Base-by-base conservation (phyloP, 2,888 invertebrate genomes). In the Xiphydria camelus region DNA sequence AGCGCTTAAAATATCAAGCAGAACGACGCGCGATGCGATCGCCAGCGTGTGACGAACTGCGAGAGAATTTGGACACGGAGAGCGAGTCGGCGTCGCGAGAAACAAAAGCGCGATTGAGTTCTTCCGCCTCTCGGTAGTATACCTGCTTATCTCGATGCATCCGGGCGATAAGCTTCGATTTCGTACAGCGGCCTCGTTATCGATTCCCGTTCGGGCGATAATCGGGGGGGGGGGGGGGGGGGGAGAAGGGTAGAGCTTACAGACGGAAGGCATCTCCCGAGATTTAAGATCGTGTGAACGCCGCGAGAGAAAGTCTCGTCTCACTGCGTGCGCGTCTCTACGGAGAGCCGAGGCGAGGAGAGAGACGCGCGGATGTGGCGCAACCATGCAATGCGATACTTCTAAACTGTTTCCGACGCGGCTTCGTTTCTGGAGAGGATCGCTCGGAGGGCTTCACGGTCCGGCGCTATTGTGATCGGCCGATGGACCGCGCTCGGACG, bases 281-380 rank as follows among this genome's bases (percentile, higher is more conserved):
- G 26, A 14, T 10, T 26, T 9, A 14, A 26, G 26, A 26, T 26
- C 26, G 26, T 26, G 26, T 26, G 26, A 26, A 26, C 26, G 26
- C 26, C 10, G n/a, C n/a, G 7, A 26, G 26, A 26, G 26, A 26
- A 26, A 26, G 26, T 26, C 26, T 12, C 10, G 10, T 14, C 7
- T 7, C 12, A 12, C 12, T 12, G 14, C 12, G 14, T n/a, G n/a
- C 10, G 10, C 26, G 5, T 7, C 12, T 26, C 12, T 12, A 26
- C 12, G 14, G 26, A 7, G 26, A 26, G 14, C 12, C 14, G 26
- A 26, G 14, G 26, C 14, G 26, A 26, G 14, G 26, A 26, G 26
- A 26, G 10, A 3, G 26, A 26, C 10, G 26, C 26, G 6, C 10
- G 26, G 14, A n/a, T 7, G 7, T 26, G 26, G 26, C 26, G 26